phyloP scores from a whole-genome alignment of 53 echinoderm and acorn worm genomes.

The Holothuria scabra region DNA sequence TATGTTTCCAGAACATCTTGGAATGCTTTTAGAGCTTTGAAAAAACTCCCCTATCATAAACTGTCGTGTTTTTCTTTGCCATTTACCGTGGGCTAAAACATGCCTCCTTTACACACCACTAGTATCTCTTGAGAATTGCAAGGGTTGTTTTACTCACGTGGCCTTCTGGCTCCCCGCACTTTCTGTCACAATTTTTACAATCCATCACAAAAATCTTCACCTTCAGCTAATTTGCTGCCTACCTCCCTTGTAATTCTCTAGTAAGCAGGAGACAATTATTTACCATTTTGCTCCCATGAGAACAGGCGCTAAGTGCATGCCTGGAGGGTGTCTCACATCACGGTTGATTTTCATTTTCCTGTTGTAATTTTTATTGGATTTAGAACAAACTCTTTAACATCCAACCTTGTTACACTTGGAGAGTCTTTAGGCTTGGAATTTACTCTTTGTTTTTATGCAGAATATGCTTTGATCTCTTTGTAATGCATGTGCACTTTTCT shows the following conservation, averaged over 20 bases:
- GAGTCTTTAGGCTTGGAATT: conserved; percentile 14
- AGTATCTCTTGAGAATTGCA: no score
- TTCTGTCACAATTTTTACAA: conserved; percentile 13
- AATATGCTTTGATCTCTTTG: conserved; percentile 32
- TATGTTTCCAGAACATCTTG: no score
- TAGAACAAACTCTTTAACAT: not conserved
- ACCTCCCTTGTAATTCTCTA: conserved; percentile 18
- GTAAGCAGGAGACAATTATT: conserved; percentile 36
- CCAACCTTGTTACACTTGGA: conserved; percentile 17
- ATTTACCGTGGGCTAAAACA: no score
- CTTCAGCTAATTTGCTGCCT: conserved; percentile 17
- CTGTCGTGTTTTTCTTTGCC: no score
- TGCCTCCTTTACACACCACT: no score
- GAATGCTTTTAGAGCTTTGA: no score
- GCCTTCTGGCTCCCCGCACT: no score
- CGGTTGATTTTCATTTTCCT: conserved; percentile 9
- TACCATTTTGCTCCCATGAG: conserved; percentile 22
- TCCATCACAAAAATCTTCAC: conserved; percentile 22
- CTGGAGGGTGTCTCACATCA: not conserved
- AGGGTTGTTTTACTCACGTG: no score
- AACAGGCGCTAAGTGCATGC: conserved; percentile 31
- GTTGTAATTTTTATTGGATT: conserved; percentile 32
- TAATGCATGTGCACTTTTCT: conserved; percentile 31
- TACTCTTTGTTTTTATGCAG: conserved; percentile 34
- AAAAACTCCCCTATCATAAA: no score